Conservation (phyloP, 2,797 vertebrate species). For the Mus caroli region DNA sequence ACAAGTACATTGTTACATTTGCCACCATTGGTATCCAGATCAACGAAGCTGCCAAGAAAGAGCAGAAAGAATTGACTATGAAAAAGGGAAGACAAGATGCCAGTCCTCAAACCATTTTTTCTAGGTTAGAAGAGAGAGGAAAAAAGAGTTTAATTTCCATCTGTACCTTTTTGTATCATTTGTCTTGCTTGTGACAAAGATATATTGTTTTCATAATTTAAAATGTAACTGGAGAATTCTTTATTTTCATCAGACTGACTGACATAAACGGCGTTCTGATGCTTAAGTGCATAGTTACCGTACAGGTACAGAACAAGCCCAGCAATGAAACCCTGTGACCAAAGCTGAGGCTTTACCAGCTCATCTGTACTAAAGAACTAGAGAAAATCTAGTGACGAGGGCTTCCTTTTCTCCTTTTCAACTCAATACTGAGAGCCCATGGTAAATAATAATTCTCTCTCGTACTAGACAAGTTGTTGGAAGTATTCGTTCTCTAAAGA, state of each 20-base stretch:
- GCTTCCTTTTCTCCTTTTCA: neutral
- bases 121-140: neutral
- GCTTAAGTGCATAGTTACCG: neutral
- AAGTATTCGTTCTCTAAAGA: neutral
- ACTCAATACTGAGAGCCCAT: neutral
- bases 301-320: neutral
- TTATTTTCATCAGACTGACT: neutral
- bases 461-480: neutral
- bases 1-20: neutral
- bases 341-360: neutral
- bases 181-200: constrained; percentile 51
- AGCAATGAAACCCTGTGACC: neutral
- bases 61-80: neutral
- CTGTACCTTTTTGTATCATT: neutral
- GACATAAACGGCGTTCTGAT: neutral
- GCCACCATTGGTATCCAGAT: constrained; percentile 13
- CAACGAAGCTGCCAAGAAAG: constrained; percentile 17
- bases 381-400: neutral
- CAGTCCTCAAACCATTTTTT: neutral
- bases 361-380: neutral
- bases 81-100: neutral
- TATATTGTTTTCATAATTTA: neutral
- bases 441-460: constrained; percentile 12
- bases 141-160: constrained; percentile 22
- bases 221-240: constrained; percentile 1